phyloP scores from a whole-genome alignment of 1,140 invertebrate genomes.

The Meloidogyne chitwoodi region DNA sequence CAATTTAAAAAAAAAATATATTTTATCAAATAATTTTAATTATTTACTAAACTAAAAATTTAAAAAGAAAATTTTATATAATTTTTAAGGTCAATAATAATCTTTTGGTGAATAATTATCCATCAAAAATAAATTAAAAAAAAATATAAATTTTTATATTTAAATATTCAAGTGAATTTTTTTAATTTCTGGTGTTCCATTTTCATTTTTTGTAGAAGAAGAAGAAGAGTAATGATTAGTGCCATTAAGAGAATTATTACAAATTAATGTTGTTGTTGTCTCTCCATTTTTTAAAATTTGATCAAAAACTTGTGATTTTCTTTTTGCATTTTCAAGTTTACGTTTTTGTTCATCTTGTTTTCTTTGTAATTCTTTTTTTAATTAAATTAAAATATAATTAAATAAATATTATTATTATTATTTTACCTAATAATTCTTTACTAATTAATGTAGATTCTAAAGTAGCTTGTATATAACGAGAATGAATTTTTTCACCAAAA shows the following conservation, averaged over 20 bases:
- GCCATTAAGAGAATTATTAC: background rate
- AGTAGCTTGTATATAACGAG: constrained; percentile 39
- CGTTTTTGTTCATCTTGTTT: constrained; percentile 42
- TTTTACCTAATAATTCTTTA: constrained; percentile 37
- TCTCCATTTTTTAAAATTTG: constrained; percentile 31
- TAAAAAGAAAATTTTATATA: no score
- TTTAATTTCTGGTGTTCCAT: constrained; percentile 27
- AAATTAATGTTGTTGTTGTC: background rate
- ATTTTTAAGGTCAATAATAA: no score
- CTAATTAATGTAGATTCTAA: constrained; percentile 38
- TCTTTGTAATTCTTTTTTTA: constrained; percentile 33
- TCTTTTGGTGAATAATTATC: no score
- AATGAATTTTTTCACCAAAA: constrained; percentile 44
- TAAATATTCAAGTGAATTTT: constrained; percentile 32
- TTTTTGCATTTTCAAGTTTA: constrained; percentile 36
- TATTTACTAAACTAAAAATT: no score
- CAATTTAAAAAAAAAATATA: no score
- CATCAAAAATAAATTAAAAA: background rate
- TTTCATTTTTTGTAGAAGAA: background rate
- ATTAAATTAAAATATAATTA: constrained; percentile 2
- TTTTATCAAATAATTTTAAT: no score
- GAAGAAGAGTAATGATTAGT: background rate
- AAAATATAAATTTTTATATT: background rate
- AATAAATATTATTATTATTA: background rate
- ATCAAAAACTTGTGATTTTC: constrained; percentile 45